Evolutionary conservation across 2,113 vertebrate genomes (phyloP), one percentile per base, ranked within the genome.

Genomic region (Prietella phreatophila): DNA sequence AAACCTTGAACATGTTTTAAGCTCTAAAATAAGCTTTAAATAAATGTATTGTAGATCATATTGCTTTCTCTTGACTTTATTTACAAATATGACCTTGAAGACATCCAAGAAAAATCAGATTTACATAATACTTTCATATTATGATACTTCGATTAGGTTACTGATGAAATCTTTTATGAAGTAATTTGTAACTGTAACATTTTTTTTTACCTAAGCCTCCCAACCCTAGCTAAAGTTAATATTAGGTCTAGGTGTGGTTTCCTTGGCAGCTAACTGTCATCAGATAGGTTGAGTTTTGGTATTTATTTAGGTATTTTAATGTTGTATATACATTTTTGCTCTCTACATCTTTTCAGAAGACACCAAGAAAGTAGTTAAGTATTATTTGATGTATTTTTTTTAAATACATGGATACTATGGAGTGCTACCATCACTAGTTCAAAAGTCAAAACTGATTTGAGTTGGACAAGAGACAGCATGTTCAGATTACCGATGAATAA

Each of bases 401-500:
- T 25, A 11, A 42, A 75, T 42, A 22, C 11, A 50, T 76, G 22
- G 9, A 13, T 78, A 6, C 15, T 78, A 75, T 2, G 19, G 36
- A 3, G 3, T 25, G 9, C 39, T 5, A 27, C 73, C 19, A 47
- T 47, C 20, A 47, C 39, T 76, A 25, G 75, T 27, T 73, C 19
- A 22, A 73, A 22, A 73, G 71, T 73, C 42, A 47, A 50, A 50
- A 50, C 22, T 78, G 73, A 78, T 55, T 33, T 79, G 30, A 79
- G 5, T 7, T n/a, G 42, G 47, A 19, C 58, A 58, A 9, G 53
- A 36, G 19, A 30, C 30, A 58, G n/a, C 25, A 55, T 56, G 79
- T 58, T 58, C 79, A 81, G 53, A 81, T 58, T 81, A 81, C 79
- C 10, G 7, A 47, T 85, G 67, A 76, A 78, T 82, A 76, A 50